Evolutionary conservation across 2,888 invertebrate species (phyloP), one percentile per base, ranked within the genome.

Genomic region (Pseudococcus jackbeardsleyi): DNA sequence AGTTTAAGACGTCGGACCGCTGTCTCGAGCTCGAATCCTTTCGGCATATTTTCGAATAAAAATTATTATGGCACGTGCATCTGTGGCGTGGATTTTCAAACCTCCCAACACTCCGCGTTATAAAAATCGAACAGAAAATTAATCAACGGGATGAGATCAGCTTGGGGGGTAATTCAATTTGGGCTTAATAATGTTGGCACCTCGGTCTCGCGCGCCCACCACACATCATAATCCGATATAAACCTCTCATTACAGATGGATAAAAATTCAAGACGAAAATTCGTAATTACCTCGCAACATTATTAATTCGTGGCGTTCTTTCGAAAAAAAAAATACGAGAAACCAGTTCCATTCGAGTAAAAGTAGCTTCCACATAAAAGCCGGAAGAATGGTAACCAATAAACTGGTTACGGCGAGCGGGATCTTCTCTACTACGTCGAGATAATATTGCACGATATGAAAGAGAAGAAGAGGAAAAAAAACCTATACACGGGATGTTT

Each of bases 281-380:
- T 72, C 64, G 64, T 54, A 54, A 54, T 54, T 54, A 54, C 54
- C 54, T 26, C 5, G 26, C 26, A 68, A 68, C 68, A 7, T 72
- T 72, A 72, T 72, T 72, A 72, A 72, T 72, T 72, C 72, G 33
- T 33, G 17, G 33, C 33, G 72, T 33, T 72, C 33, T 12, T 46
- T 79, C 15, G 42, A 9, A 42, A 46, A 0, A 39, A 17, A 39
- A 39, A 17, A 77, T 33, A 33, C 26, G 4, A 17, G 17, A 50
- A 84, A 84, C 84, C 84, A 84, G 84, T 84, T 84, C 26, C 26
- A 26, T 4, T 33, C 79, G 39, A 46, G 84, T 84, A 84, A 84
- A 84, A 84, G 84, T 84, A 84, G 84, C 84, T 84, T 84, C 84
- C 84, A 84, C 50, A 84, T 84, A 84, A 84, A 46, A 84, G 84